phyloP scores from a whole-genome alignment of 2,797 vertebrate genomes.

The Hafferia zeledoni region DNA sequence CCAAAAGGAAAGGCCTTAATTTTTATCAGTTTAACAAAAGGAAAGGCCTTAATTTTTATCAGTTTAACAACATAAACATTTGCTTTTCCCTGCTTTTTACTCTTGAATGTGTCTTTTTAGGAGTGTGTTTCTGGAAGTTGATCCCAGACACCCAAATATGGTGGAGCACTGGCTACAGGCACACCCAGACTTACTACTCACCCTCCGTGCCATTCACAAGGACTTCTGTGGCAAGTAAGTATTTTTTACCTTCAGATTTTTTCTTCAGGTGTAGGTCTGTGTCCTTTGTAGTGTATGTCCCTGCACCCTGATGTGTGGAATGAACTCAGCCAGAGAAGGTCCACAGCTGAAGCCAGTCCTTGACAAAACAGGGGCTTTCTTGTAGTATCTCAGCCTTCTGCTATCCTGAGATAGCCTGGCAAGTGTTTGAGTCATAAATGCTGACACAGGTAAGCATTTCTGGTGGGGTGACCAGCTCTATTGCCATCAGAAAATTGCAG shows the following conservation, averaged over 20 bases:
- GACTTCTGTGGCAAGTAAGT: slow-evolving; percentile 89
- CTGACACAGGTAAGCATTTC: neutral
- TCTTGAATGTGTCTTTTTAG: slow-evolving; percentile 67
- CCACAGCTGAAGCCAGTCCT: neutral
- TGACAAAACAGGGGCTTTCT: neutral
- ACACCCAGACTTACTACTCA: slow-evolving; percentile 68
- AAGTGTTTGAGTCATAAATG: neutral
- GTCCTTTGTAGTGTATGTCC: neutral
- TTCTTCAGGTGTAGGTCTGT: neutral
- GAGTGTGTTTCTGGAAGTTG: slow-evolving; percentile 91
- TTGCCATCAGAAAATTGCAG: neutral
- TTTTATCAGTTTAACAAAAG: neutral
- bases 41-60: neutral
- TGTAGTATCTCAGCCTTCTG: neutral
- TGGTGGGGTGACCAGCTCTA: neutral
- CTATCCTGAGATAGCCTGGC: neutral
- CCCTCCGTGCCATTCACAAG: slow-evolving; percentile 74
- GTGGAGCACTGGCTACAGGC: slow-evolving; percentile 81
- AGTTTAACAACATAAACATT: neutral
- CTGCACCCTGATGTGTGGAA: neutral
- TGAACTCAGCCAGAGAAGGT: neutral
- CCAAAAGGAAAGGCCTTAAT: neutral
- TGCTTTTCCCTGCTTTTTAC: neutral
- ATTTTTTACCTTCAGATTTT: neutral
- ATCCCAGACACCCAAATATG: slow-evolving; percentile 87